Evolutionary conservation across 1,140 invertebrate species (phyloP), one percentile per base, ranked within the genome.

Genomic region (Melanaphis sacchari): DNA sequence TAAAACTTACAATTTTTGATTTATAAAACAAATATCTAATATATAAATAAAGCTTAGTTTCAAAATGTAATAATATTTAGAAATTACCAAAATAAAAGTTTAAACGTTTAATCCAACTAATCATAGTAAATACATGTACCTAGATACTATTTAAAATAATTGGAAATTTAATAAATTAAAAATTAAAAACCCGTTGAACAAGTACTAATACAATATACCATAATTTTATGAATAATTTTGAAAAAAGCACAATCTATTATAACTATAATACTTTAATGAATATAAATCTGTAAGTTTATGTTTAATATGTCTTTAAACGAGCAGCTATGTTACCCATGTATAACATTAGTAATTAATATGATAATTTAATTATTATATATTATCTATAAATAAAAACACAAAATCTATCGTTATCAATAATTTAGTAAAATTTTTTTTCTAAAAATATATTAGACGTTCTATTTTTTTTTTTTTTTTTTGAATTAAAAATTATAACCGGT

Each of bases 91-190:
- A 52, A 31, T 9, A 31, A 31, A 59, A 2, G 1, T 26, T 59
- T 9, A 2, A 8, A 59, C 26, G 8, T 59, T 59, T 24, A 24
- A 9, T 24, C 8, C 54, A 26, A 59, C 59, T 4, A 66, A 15
- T 31, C 9, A 3, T 11, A n/a, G 26, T 31, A 66, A 66, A 66
- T 66, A 66, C 59, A 31, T 11, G 26, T 59, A 59, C 8, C 9
- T n/a, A 43, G 11, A 9, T 43, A 66, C 11, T 66, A 11, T 4
- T 31, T 31, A 31, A 15, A 43, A 66, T 31, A n/a, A 66, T 31
- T 11, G n/a, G 31, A 0, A 15, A 1, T n/a, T 0, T n/a, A 66
- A n/a, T n/a, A 3, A n/a, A 31, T n/a, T 11, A 22, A n/a, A 2
- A 76, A 76, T 76, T 76, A 18, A 76, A 76, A 81, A 81, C 21